Evolutionary conservation across 1,140 invertebrate species (phyloP), one percentile per base, ranked within the genome.

Genomic region (Halesus radiatus): DNA sequence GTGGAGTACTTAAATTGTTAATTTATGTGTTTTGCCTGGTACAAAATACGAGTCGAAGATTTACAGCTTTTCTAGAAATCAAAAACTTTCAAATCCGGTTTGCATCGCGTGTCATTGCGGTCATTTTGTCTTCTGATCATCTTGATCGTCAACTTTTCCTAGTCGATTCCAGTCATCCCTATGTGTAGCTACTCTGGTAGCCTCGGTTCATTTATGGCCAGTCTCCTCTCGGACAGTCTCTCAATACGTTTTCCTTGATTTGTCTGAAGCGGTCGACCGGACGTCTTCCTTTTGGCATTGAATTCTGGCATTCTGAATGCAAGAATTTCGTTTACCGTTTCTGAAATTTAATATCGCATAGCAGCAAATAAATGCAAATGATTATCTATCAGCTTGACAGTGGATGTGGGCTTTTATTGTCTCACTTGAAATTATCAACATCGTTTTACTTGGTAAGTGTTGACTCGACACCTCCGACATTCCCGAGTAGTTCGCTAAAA

Each of bases 21-120:
- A 66, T 66, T 66, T 66, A 66, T 66, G 62, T 26, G 62, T 29
- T 66, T 29, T 66, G 62, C 29, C 22, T 66, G 54, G n/a, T 29
- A 37, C 62, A 66, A 66, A 66, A 32, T 66, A 29, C 26, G 26
- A 66, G 62, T 26, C 16, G 20, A 3, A 66, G 62, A 66, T 66
- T 66, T 66, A 66, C 62, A 66, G 16, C 62, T 16, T 26, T 66
- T 66, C 22, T 16, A 66, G 62, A 29, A 26, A 26, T 66, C n/a
- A 66, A 32, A 26, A 26, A n/a, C 22, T 37, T 32, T 1, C 16
- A 66, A 66, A 64, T 1, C 62, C 62, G 62, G 62, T 66, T 66
- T 66, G 7, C 16, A 29, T 66, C 23, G 62, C 26, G 22, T 66
- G 15, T 29, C 20, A 56, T 20, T 56, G 10, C n/a, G 54, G 20